Evolutionary conservation across 2,113 vertebrate genomes (phyloP), one percentile per base, ranked within the genome.

Genomic region (Mormoops blainvillei): DNA sequence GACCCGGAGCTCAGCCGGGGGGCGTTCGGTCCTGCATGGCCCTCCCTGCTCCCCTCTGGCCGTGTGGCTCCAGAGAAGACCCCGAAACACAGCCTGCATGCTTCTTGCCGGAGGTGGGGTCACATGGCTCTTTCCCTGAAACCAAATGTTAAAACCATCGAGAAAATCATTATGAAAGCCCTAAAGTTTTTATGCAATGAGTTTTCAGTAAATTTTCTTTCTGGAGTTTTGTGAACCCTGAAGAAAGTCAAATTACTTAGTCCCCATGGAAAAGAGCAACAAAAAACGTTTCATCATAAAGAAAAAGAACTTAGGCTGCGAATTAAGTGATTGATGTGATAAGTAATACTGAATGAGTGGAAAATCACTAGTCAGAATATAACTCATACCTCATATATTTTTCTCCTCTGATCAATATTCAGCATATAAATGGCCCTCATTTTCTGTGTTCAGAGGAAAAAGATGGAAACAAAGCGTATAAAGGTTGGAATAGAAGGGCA

Each of bases 401-500:
- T 94, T 94, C 80, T 97, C 68, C 97, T 95, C 83, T 96, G 85
- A 97, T 87, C 78, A 97, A 85, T 96, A 96, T 90, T 94, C 81
- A 97, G 81, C 95, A 33, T 80, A 61, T 85, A 95, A 73, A 88
- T 94, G 36, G 86, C 61, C 88, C 58, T 70, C 80, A 68, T 50
- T 98, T 96, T 95, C 95, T 74, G 76, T 68, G 38, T 48, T 94
- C 93, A 67, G 73, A 36, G 18, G 63, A 81, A 84, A 52, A 93
- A 26, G 91, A 56, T 38, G 88, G 56, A 96, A 96, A 91, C 81
- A 22, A 93, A 91, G 89, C 13, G 4, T 95, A 18, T 16, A 90
- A 97, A 93, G 43, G 88, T 94, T 83, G 95, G 90, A 41, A 36
- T 4, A 38, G 68, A 95, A 96, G 93, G 83, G 36, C 91, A 91